Conservation (phyloP, 1,140 invertebrate genomes). For the Vanessa atalanta region DNA sequence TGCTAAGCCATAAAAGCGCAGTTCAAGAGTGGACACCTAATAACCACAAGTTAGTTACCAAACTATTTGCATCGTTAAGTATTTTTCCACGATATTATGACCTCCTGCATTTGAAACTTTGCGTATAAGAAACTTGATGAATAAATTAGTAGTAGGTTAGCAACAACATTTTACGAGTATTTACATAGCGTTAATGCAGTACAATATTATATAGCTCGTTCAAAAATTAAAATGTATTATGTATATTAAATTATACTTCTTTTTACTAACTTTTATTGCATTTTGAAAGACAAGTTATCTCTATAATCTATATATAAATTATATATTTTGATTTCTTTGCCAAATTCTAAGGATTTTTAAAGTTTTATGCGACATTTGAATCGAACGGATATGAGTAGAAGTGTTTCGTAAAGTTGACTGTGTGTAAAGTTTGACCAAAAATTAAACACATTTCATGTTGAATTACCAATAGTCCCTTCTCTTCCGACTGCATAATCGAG, state of each 20-base stretch:
- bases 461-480: slow-evolving; percentile 6
- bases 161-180: background rate
- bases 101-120: slow-evolving; percentile 24
- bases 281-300: background rate
- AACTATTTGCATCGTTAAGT: slow-evolving; percentile 60
- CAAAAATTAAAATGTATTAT: slow-evolving; percentile 9
- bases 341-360: background rate
- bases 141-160: background rate
- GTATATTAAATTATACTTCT: too few species aligned
- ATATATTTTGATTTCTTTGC: background rate
- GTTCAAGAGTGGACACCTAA: slow-evolving; percentile 45
- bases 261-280: slow-evolving; percentile 14
- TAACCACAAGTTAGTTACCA: slow-evolving; percentile 60
- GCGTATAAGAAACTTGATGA: background rate
- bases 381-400: background rate
- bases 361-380: background rate
- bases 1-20: slow-evolving; percentile 16
- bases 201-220: background rate
- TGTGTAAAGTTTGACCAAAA: background rate
- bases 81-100: slow-evolving; percentile 62
- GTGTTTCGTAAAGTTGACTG: background rate
- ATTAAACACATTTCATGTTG: background rate
- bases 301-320: background rate
- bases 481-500: slow-evolving; percentile 29
- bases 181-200: background rate